Evolutionary conservation across 2,113 vertebrate genomes (phyloP).

Genomic region (Regulus satrapa): DNA sequence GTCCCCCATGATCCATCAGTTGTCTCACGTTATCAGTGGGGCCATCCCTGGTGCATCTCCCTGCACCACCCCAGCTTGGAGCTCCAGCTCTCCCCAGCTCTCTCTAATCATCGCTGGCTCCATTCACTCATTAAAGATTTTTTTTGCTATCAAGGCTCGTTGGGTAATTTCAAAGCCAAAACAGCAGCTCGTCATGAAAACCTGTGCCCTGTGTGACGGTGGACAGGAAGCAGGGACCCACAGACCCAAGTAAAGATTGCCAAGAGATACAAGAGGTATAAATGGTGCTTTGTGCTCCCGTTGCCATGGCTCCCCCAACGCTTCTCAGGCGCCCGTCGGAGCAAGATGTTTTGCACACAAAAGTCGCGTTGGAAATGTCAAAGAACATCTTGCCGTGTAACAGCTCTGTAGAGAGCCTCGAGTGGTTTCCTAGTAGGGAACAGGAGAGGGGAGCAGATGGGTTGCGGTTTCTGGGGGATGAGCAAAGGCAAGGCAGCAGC

Average conservation of each 20-base stretch:
- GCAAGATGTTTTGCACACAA: constrained; percentile 57
- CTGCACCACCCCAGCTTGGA: neutral
- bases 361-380: constrained; percentile 72
- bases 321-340: constrained; percentile 51
- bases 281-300: neutral
- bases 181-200: neutral
- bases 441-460: constrained; percentile 27
- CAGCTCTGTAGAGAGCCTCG: neutral
- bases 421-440: neutral
- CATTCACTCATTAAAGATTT: neutral
- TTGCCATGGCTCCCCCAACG: constrained; percentile 70
- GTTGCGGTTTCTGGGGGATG: neutral
- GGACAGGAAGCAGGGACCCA: neutral
- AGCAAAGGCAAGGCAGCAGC: neutral
- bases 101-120: neutral
- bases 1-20: neutral
- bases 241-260: neutral
- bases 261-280: neutral
- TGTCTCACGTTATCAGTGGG: neutral
- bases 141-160: accelerated
- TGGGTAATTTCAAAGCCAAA: neutral
- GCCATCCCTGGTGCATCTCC: neutral
- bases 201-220: accelerated
- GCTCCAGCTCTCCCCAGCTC: neutral
- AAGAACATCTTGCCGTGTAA: constrained; percentile 51